Conservation (phyloP, 2,888 invertebrate species). For the Gasteruption jaculator region DNA sequence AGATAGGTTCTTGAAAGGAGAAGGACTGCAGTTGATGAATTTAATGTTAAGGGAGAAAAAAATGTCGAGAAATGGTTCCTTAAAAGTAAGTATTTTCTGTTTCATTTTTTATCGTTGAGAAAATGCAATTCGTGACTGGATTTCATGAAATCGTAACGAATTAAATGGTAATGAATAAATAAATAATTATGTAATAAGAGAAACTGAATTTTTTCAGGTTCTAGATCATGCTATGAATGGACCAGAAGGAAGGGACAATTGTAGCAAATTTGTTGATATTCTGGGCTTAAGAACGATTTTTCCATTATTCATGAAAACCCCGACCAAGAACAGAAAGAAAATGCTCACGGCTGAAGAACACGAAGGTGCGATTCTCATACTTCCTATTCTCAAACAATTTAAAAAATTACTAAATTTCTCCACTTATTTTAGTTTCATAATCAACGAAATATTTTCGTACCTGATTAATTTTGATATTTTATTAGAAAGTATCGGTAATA, state of each 20-base stretch:
- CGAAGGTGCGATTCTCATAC: no score
- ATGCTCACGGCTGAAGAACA: slow-evolving; percentile 82
- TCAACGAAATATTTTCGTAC: no score
- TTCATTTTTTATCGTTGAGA: not conserved
- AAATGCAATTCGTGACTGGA: no score
- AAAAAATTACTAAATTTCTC: slow-evolving; percentile 4
- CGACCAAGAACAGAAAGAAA: slow-evolving; percentile 75
- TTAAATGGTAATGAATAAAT: no score
- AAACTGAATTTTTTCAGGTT: slow-evolving; percentile 48
- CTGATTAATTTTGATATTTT: no score
- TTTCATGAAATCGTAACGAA: no score
- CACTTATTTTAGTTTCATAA: no score
- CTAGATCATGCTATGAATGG: slow-evolving; percentile 97
- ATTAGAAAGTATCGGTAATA: no score
- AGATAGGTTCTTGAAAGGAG: slow-evolving; percentile 89
- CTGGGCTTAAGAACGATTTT: slow-evolving; percentile 94
- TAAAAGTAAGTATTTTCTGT: slow-evolving; percentile 63
- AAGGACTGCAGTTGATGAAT: slow-evolving; percentile 98
- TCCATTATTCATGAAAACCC: slow-evolving; percentile 99
- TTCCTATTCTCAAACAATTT: no score
- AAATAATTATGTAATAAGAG: no score
- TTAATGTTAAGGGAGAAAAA: slow-evolving; percentile 98
- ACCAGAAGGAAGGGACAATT: slow-evolving; percentile 89
- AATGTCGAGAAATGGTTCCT: slow-evolving; percentile 89
- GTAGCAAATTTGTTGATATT: slow-evolving; percentile 97